Evolutionary conservation across 2,797 vertebrate genomes (phyloP).

Genomic region (Oophaga sylvatica): DNA sequence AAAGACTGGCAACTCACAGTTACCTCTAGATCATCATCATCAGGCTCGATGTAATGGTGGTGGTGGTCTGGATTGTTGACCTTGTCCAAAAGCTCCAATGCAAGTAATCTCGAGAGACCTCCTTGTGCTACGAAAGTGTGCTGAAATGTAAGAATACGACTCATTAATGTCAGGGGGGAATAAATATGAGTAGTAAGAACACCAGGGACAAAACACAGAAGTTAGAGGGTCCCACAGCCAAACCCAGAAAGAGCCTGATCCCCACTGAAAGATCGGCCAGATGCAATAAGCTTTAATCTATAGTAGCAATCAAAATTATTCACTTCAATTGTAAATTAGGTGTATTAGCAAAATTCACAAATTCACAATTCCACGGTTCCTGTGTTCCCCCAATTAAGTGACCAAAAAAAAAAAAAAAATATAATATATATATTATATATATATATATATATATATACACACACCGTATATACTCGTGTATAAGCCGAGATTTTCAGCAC

Average conservation of each 20-base stretch:
- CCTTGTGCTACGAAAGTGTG: constrained; percentile 87
- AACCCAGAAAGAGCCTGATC: background rate
- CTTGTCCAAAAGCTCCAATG: constrained; percentile 92
- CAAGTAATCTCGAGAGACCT: constrained; percentile 86
- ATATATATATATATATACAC: no score
- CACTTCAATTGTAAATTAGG: no score
- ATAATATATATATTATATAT: no score
- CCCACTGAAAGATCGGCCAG: background rate
- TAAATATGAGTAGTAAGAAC: background rate
- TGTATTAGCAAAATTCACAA: no score
- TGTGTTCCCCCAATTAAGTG: no score
- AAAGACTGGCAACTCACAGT: background rate
- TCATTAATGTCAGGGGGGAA: background rate
- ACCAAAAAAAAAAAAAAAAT: no score
- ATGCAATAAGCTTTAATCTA: background rate
- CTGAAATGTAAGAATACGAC: constrained; percentile 69
- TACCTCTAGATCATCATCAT: constrained; percentile 93
- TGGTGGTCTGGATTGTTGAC: constrained; percentile 96
- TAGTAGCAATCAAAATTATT: no score
- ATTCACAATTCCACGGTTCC: no score
- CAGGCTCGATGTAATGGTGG: constrained; percentile 83
- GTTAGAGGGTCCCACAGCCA: background rate
- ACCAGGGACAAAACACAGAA: background rate
- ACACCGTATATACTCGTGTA: no score
- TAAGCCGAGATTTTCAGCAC: no score